Base-by-base conservation (phyloP, 2,888 invertebrate genomes). In the Eurytoma adleriae region DNA sequence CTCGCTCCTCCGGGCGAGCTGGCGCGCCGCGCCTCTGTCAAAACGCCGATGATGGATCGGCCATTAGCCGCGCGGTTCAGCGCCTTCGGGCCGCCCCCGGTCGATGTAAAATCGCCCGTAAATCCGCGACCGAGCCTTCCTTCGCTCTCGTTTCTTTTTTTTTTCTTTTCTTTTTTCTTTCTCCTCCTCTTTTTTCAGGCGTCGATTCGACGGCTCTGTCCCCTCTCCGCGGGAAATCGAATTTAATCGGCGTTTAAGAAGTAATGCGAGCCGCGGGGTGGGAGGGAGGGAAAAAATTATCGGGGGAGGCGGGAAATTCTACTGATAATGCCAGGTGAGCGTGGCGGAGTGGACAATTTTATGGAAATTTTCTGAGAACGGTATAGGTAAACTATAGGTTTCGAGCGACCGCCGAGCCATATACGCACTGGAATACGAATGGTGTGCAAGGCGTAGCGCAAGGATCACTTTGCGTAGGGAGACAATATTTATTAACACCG, bases 1-100 rank as follows among this genome's bases (percentile, higher is more conserved):
- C 66, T 4, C 52, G 40, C 66, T 50, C 40, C 62, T n/a, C 5
- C 5, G 12, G 18, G 57, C 20, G 20, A 24, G 20, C 14, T 59
- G 10, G 12, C 5, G 59, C 59, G 7, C 14, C 30, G 27, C 54
- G 84, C 81, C 84, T 81, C 84, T 87, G 88, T 88, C 89, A 88
- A 88, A 89, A 88, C 88, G 86, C 82, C 83, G 80, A 87, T 89
- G 89, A 89, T 89, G 85, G 85, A 89, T 88, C 87, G 88, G 83
- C 85, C 86, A 86, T 88, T 86, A 85, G 85, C 76, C 83, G 69
- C 78, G 79, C 81, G 83, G 84, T 85, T 87, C 85, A 79, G 84
- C 84, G 85, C 84, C 87, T 87, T 84, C 52, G 48, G 24, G 72
- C 80, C 52, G 71, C 79, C 79, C 83, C 83, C 79, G 83, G 83